Evolutionary conservation across 1,140 invertebrate species (phyloP).

Genomic region (Dendrolimus kikuchii): DNA sequence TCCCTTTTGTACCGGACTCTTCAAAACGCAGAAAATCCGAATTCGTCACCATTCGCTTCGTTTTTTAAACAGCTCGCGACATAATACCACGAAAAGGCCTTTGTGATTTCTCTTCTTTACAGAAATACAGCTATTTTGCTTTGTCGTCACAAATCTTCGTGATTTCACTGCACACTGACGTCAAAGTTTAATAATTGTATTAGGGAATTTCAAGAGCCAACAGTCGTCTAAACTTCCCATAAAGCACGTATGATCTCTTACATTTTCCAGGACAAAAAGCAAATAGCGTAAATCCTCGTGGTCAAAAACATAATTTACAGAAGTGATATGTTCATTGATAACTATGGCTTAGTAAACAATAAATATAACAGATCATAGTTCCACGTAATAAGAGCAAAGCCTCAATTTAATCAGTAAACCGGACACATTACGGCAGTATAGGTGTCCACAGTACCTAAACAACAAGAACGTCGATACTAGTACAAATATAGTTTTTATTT

Average conservation of each 20-base stretch:
- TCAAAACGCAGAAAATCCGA: constrained; percentile 42
- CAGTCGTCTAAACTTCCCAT: too few species aligned
- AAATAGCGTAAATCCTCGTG: too few species aligned
- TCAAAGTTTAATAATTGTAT: too few species aligned
- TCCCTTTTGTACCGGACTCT: constrained; percentile 25
- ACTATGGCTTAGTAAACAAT: too few species aligned
- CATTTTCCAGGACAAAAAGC: too few species aligned
- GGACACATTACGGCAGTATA: constrained; percentile 50
- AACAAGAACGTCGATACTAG: constrained; percentile 10
- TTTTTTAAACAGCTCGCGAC: constrained; percentile 24
- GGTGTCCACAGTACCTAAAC: constrained; percentile 33
- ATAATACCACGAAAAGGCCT: constrained; percentile 21
- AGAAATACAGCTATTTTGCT: constrained; percentile 18
- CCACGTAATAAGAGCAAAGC: constrained; percentile 45
- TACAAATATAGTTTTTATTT: constrained; percentile 24
- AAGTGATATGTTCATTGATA: too few species aligned
- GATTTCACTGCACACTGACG: too few species aligned
- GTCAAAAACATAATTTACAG: too few species aligned
- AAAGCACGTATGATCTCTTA: too few species aligned
- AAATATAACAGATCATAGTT: constrained; percentile 6
- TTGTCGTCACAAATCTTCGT: too few species aligned
- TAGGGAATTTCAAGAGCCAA: too few species aligned
- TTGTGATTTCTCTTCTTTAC: constrained; percentile 18
- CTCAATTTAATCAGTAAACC: constrained; percentile 47
- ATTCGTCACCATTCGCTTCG: constrained; percentile 35